A percentile compares a stretch with the other conserved stretches of the same genome.
Conservation (phyloP, 2,797 vertebrate genomes). For the Gambelia wislizenii region DNA sequence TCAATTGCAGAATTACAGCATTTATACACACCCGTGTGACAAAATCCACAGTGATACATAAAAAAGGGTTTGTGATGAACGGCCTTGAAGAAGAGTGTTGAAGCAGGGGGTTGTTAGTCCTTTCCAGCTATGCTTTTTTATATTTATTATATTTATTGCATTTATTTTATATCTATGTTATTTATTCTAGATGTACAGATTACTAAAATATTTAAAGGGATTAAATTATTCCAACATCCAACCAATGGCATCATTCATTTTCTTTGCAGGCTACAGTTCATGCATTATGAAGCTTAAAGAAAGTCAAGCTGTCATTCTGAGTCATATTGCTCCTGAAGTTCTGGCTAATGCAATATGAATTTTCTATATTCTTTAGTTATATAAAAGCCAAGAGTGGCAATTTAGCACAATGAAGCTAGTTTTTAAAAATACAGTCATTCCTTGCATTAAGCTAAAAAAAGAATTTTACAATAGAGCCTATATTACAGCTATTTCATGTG, state of each 20-base stretch:
- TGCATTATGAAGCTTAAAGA: constrained; percentile 7
- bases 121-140: not conserved
- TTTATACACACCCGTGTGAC: too few relatives aligned
- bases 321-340: constrained; percentile 38
- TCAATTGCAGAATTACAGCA: too few relatives aligned
- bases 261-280: constrained; percentile 17
- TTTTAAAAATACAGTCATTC: not conserved
- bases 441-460: constrained; percentile 38
- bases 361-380: constrained; percentile 21
- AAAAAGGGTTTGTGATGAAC: too few relatives aligned
- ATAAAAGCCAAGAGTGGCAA: constrained; percentile 36
- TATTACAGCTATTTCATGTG: constrained; percentile 27
- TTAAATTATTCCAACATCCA: not conserved
- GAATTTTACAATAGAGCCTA: constrained; percentile 3
- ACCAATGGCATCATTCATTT: constrained; percentile 21
- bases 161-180: not conserved
- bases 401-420: constrained; percentile 37
- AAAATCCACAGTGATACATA: too few relatives aligned
- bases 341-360: constrained; percentile 21
- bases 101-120: too few relatives aligned
- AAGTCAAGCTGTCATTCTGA: constrained; percentile 32
- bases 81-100: not conserved
- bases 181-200: constrained; percentile 42
- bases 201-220: not conserved
- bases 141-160: not conserved